phyloP scores from a whole-genome alignment of 2,797 vertebrate species.

The Rhinatrema bivittatum region DNA sequence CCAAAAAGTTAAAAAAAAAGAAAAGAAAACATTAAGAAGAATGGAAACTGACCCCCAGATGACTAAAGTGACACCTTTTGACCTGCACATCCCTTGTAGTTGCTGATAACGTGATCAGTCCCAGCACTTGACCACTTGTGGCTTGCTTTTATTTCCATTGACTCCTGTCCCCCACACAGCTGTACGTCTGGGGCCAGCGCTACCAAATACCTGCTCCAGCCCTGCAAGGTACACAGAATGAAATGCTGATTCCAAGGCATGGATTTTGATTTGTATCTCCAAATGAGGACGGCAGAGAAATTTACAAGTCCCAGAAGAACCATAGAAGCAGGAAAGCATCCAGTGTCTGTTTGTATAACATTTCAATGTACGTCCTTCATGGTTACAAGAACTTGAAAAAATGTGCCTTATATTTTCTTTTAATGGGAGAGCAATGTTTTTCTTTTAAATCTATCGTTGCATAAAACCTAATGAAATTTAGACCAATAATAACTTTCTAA shows the following conservation, averaged over 20 bases:
- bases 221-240: not conserved
- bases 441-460: conserved; percentile 53
- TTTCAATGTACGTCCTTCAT: conserved; percentile 29
- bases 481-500: conserved; percentile 46
- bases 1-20: no score
- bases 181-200: no score
- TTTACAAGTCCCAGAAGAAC: conserved; percentile 29
- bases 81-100: no score
- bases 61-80: no score
- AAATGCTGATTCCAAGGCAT: conserved; percentile 2
- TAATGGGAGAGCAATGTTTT: conserved; percentile 41
- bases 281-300: conserved; percentile 36
- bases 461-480: conserved; percentile 48
- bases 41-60: no score
- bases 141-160: no score
- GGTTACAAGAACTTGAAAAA: conserved; percentile 40
- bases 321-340: conserved; percentile 29
- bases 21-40: no score
- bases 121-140: no score
- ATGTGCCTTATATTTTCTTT: conserved; percentile 27
- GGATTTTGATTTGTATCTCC: conserved; percentile 9
- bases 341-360: conserved; percentile 38
- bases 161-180: no score
- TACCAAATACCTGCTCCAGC: no score
- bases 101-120: no score